Evolutionary conservation across 1,140 invertebrate genomes (phyloP).

Genomic region (Drosophila setifemur): DNA sequence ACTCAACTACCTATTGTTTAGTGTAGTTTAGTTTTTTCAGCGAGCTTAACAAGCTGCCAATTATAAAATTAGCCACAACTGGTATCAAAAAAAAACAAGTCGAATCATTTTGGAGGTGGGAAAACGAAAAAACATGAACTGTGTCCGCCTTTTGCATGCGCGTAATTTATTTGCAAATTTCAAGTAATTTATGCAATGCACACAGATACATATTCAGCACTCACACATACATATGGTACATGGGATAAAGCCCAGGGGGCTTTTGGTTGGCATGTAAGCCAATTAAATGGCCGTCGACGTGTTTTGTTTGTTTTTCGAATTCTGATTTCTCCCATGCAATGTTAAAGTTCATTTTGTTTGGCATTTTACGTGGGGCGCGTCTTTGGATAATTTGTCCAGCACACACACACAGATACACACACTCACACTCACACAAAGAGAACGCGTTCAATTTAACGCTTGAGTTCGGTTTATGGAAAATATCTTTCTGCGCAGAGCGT

Average conservation of each 20-base stretch:
- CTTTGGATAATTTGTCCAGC: slow-evolving; percentile 61
- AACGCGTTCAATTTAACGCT: slow-evolving; percentile 69
- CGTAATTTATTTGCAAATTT: slow-evolving; percentile 75
- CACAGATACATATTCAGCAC: slow-evolving; percentile 23
- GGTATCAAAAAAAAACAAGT: neutral
- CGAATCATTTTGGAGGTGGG: too few species aligned
- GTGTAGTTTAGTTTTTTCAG: slow-evolving; percentile 11
- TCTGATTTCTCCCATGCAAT: slow-evolving; percentile 58
- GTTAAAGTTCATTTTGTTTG: slow-evolving; percentile 69
- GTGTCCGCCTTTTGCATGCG: slow-evolving; percentile 56
- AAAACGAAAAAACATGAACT: slow-evolving; percentile 9
- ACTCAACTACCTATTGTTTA: slow-evolving; percentile 12
- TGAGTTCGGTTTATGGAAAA: slow-evolving; percentile 62
- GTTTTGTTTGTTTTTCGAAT: slow-evolving; percentile 65
- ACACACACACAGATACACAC: slow-evolving; percentile 7
- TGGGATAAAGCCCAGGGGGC: slow-evolving; percentile 14
- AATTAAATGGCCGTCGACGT: slow-evolving; percentile 71
- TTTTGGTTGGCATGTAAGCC: slow-evolving; percentile 49
- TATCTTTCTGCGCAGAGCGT: slow-evolving; percentile 12
- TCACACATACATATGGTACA: slow-evolving; percentile 1
- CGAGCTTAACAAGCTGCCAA: slow-evolving; percentile 14
- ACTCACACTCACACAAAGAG: neutral
- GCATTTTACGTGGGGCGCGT: slow-evolving; percentile 39
- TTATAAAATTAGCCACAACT: slow-evolving; percentile 25
- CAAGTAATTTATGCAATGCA: slow-evolving; percentile 66